Base-by-base conservation (phyloP, 2,113 vertebrate species). In the Paratilapia polleni region DNA sequence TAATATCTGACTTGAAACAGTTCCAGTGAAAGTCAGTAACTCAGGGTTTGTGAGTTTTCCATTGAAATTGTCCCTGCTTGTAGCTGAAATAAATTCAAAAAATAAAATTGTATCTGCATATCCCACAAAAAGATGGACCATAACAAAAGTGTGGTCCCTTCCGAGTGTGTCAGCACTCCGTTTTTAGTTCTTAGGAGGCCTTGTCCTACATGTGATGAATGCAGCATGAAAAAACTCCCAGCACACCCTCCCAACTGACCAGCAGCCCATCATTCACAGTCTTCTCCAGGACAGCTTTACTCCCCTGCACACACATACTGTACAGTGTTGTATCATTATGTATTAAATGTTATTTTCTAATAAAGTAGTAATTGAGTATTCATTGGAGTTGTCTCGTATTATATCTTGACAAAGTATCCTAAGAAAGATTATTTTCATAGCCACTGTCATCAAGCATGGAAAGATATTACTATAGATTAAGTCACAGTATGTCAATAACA, bases 261-360 rank as follows among this genome's bases (percentile, higher is more conserved):
- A 92, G 86, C 90, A 87, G 68, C 68, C 80, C 58, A 38, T 81
- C 84, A 84, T 66, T 85, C 68, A 78, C 78, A 60, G 83, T 93
- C 88, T 88, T 88, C 88, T 88, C 77, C 70, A 82, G 86, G 82
- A 82, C 68, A 61, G 49, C 60, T 74, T 62, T 54, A 58, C 26
- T 82, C 79, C 62, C 76, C 59, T 49, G 14, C 70, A 76, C 81
- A 78, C 66, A 87, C 73, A 78, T 57, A 85, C 52, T 91, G 89
- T 94, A 91, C 91, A 92, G 88, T 87, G 89, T 91, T 91, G 85
- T 92, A 93, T 88, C 87, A 81, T 88, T 87, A 78, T 78, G 60
- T 87, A 88, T 89, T 93, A 91, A 94, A 93, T 93, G 92, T 90
- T 94, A 93, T 94, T 93, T 94, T 95, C 94, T 90, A 93, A 94